These are phyloP conservation scores for Amazona guildingii DNA, from an alignment of 2,113 vertebrate species.

Conservation along the genomic window DNA sequence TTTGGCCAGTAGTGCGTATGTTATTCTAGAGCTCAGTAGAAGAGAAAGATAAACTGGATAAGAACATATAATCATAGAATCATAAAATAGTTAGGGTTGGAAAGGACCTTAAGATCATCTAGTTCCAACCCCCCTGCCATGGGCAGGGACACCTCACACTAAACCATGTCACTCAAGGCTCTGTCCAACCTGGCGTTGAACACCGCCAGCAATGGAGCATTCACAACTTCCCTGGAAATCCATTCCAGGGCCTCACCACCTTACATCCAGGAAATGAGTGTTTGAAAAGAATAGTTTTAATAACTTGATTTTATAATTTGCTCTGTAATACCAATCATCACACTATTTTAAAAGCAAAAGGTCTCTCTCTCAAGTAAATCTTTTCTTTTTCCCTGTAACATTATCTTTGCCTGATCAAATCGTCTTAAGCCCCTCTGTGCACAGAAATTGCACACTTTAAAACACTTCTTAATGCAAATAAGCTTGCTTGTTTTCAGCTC, in stretches of 20 bases:
- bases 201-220: no score
- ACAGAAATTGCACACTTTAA: slow-evolving; percentile 20
- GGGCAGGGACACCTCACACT: no score
- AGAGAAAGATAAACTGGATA: neutral
- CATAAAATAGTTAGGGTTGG: no score
- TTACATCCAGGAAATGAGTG: neutral
- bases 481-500: neutral
- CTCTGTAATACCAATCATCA: neutral
- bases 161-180: no score
- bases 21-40: neutral
- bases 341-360: neutral
- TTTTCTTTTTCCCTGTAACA: neutral
- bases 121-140: no score
- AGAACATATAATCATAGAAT: neutral
- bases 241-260: no score
- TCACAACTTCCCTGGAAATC: no score
- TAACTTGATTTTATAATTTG: slow-evolving; percentile 22
- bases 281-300: neutral
- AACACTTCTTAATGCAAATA: slow-evolving; percentile 32
- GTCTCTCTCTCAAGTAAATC: neutral
- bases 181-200: no score
- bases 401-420: slow-evolving; percentile 33
- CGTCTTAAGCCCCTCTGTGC: neutral
- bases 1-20: neutral
- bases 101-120: no score